Conservation (phyloP, 2,888 invertebrate species). For the Aphidoletes aphidimyza region DNA sequence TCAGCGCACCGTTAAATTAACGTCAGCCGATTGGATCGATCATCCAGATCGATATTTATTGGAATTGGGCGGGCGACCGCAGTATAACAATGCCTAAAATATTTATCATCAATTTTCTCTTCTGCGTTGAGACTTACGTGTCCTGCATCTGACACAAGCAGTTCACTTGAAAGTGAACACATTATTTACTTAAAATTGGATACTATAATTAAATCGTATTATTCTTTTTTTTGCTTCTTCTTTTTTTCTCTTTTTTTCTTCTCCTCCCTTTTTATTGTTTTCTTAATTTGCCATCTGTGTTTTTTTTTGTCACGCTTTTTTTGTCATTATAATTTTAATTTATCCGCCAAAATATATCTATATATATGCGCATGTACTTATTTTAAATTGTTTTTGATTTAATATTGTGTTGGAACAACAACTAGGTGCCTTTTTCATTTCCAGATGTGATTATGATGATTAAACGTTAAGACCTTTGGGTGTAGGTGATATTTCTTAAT, state of each 20-base stretch:
- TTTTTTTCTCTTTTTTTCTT: neutral
- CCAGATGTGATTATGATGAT: no score
- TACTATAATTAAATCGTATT: neutral
- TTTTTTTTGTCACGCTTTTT: neutral
- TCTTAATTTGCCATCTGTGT: neutral
- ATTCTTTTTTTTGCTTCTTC: neutral
- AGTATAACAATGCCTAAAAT: slow-evolving; percentile 75
- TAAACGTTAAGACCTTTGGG: no score
- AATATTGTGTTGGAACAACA: neutral
- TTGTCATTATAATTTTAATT: slow-evolving; percentile 6
- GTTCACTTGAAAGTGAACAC: slow-evolving; percentile 11
- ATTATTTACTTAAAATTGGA: slow-evolving; percentile 5
- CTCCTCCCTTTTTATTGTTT: neutral
- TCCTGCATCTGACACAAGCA: neutral
- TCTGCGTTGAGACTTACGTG: slow-evolving; percentile 28
- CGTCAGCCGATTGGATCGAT: slow-evolving; percentile 92
- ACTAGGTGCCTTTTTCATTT: no score
- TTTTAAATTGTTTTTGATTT: neutral
- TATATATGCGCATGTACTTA: slow-evolving; percentile 1
- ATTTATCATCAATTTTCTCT: slow-evolving; percentile 66
- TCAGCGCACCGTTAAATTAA: slow-evolving; percentile 85
- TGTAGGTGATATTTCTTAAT: no score
- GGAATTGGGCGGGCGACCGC: slow-evolving; percentile 85
- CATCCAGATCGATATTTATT: slow-evolving; percentile 93
- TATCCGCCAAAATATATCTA: neutral